Evolutionary conservation across 2,888 invertebrate species (phyloP), one percentile per base, ranked within the genome.

Genomic region (Neocrepidodera transversa): DNA sequence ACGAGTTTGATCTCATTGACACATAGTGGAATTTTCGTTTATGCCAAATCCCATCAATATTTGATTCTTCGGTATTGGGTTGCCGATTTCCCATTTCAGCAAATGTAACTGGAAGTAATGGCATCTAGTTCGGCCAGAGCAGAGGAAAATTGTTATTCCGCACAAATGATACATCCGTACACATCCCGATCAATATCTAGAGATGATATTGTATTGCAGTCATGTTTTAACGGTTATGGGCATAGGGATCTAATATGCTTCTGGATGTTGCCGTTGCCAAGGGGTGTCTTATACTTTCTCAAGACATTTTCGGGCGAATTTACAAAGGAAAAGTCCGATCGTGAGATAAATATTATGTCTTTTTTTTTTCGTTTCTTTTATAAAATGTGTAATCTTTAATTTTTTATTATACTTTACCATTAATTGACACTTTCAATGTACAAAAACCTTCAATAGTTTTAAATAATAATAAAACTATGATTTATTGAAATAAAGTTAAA

Each of bases 141-240:
- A 16, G 30, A 14, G 40, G 42, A 50, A 50, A 48, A 57, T 50
- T 50, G 57, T 57, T 57, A 57, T 58, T 48, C 48, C 32, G 42
- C 38, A 53, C 40, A 32, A 58, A 53, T 51, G 48, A 53, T 53
- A 40, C 38, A 35, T 49, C 11, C 23, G 18, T 50, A 43, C 55
- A 30, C 48, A 47, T 59, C 52, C 42, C 51, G 60, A 64, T 66
- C 66, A 60, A 66, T 66, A 66, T 56, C 64, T 59, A 51, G 58
- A 64, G 64, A 66, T 63, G 66, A 66, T 66, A 62, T 64, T 64
- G 66, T 64, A 66, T 66, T 66, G 62, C 62, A 66, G 64, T 64
- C 66, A 66, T 64, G 64, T 62, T 64, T 60, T 60, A 64, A 62
- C 66, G 58, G 66, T 64, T 66, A 64, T 66, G 50, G 63, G 58